These are phyloP conservation scores for Hesperia comma DNA, from an alignment of 2,888 invertebrate genomes.

Conservation along the genomic window DNA sequence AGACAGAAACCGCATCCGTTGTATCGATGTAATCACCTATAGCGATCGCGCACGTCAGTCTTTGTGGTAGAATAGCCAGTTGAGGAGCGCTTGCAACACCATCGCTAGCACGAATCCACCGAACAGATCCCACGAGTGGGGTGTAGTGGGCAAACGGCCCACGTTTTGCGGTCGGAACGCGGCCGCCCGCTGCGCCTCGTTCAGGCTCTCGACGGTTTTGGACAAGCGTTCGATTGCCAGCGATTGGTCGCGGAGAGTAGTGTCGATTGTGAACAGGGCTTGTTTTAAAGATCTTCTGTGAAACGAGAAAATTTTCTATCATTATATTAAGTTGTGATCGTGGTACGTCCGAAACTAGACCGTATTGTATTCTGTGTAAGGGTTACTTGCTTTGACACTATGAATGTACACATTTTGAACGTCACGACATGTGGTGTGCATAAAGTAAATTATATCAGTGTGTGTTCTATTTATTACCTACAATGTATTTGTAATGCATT, in stretches of 20 bases:
- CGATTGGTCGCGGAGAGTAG: conserved; percentile 78
- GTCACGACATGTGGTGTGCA: too few species aligned
- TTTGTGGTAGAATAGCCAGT: conserved; percentile 71
- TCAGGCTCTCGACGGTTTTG: conserved; percentile 58
- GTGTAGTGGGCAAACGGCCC: conserved; percentile 50
- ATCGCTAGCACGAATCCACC: conserved; percentile 70
- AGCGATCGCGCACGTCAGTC: conserved; percentile 54
- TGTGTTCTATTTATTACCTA: too few species aligned
- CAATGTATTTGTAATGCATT: too few species aligned
- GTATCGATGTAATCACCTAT: conserved; percentile 19
- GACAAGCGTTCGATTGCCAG: conserved; percentile 70
- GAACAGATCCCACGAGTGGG: conserved; percentile 71
- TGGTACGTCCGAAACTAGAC: too few species aligned
- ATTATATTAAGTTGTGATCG: too few species aligned
- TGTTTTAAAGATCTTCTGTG: conserved; percentile 75
- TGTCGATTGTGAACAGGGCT: conserved; percentile 76
- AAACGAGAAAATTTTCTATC: conserved; percentile 20
- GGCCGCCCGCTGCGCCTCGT: conserved; percentile 52
- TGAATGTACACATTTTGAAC: too few species aligned
- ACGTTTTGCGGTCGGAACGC: conserved; percentile 52
- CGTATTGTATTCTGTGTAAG: too few species aligned
- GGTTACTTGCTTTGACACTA: too few species aligned
- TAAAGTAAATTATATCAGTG: too few species aligned
- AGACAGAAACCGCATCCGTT: not conserved
- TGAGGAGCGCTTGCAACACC: conserved; percentile 67